Base-by-base conservation (phyloP, 1,140 invertebrate genomes). In the Zeugodacus cucurbitae region DNA sequence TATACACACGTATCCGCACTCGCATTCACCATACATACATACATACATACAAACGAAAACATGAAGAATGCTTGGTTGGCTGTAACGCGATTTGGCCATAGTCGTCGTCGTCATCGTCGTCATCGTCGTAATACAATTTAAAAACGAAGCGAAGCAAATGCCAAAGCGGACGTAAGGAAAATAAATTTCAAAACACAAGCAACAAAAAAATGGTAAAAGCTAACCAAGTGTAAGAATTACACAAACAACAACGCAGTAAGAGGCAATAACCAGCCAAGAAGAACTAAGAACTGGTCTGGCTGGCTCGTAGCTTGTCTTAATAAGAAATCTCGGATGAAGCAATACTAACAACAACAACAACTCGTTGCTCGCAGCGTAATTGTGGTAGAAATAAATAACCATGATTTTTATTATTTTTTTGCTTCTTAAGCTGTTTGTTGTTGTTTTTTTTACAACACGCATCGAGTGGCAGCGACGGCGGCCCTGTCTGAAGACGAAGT, bases 281-380 rank as follows among this genome's bases (percentile, higher is more conserved):
- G 74, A 82, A 82, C 74, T 48, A 82, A 82, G 74, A 82, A 82
- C 74, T 82, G 74, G 74, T 82, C 74, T 82, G 74, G 44, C 74
- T 82, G 74, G 41, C 41, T 48, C 74, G 74, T 41, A 82, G 74
- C 74, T 82, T 82, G 74, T 82, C 41, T 82, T 82, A 82, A 82
- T 82, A 82, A 82, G 74, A 82, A 82, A 82, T 82, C 74, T 82
- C 41, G 17, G 74, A 48, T 82, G 74, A 82, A 82, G 74, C 26
- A 82, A 82, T 82, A 82, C 74, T 48, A 82, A 41, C 70, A 32
- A 62, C n/a, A n/a, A n/a, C n/a, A 10, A 6, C 62, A 74, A 37
- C 74, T 48, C 74, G n/a, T 37, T 82, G 74, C 41, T 82, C 22
- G 74, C 41, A 48, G 74, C 41, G 44, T 6, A 82, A 82, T 48